A percentile compares a stretch with the other conserved stretches of the same genome.
phyloP scores from a whole-genome alignment of 2,888 invertebrate species.

The Lasioglossum lativentre region DNA sequence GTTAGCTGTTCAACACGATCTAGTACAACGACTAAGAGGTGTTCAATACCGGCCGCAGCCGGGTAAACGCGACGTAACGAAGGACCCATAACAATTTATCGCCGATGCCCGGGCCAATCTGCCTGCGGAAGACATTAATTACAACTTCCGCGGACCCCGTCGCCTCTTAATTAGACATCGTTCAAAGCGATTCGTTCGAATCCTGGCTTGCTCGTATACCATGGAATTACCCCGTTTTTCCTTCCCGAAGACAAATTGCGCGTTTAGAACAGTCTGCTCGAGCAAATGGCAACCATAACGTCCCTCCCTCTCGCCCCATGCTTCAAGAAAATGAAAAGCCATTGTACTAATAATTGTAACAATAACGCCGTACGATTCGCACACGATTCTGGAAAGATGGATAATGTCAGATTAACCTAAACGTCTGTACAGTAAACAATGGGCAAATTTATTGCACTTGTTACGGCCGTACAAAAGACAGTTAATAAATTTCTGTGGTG shows the following conservation, averaged over 20 bases:
- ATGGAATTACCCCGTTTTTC: neutral
- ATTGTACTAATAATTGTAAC: constrained; percentile 6
- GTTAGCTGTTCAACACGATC: constrained; percentile 51
- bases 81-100: constrained; percentile 57
- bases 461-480: neutral
- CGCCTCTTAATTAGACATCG: constrained; percentile 31
- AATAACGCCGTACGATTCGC: neutral
- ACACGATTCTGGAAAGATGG: neutral
- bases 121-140: constrained; percentile 37
- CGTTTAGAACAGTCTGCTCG: neutral
- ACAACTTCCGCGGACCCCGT: neutral
- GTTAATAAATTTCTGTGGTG: neutral
- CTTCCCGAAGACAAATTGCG: neutral
- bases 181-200: neutral
- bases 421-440: neutral
- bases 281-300: neutral
- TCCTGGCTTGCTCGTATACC: neutral
- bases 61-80: constrained; percentile 50
- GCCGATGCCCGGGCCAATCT: constrained; percentile 31
- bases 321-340: neutral
- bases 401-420: neutral
- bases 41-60: constrained; percentile 38
- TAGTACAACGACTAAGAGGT: constrained; percentile 45
- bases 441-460: neutral
- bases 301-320: neutral